These are phyloP conservation scores for Parauchenoglanis ngamensis DNA, from an alignment of 2,797 vertebrate genomes.

Conservation along the genomic window DNA sequence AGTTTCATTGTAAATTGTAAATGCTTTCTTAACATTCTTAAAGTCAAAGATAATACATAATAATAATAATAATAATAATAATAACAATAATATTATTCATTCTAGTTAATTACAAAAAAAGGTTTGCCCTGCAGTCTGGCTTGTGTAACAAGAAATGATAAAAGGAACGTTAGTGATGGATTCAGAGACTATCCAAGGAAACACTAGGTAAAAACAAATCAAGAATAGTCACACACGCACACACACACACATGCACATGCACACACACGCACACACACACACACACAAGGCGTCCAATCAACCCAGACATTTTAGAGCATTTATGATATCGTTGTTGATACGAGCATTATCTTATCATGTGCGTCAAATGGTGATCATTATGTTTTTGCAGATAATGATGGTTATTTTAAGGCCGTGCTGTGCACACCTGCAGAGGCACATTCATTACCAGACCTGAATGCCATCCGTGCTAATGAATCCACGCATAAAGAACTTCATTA, in stretches of 20 bases:
- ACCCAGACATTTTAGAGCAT: conserved; percentile 34
- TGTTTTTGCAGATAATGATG: conserved; percentile 69
- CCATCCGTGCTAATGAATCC: conserved; percentile 68
- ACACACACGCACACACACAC: conserved; percentile 26
- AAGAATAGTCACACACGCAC: conserved; percentile 1
- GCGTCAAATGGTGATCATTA: conserved; percentile 69
- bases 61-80: background rate
- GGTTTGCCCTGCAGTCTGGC: no score
- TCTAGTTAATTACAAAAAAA: background rate
- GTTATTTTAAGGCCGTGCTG: conserved; percentile 73
- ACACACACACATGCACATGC: conserved; percentile 4
- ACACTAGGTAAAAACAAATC: background rate
- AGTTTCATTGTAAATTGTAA: background rate
- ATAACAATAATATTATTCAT: background rate
- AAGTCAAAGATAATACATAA: background rate
- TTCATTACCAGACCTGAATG: conserved; percentile 67
- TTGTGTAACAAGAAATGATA: background rate
- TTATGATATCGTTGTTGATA: conserved; percentile 47
- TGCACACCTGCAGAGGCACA: conserved; percentile 71
- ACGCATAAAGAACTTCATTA: conserved; percentile 72
- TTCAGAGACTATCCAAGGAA: background rate
- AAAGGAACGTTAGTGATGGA: background rate
- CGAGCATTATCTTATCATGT: conserved; percentile 66
- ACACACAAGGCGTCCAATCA: conserved; percentile 42
- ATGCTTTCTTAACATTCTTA: background rate